Base-by-base conservation (phyloP, 2,888 invertebrate genomes). In the Caenorhabditis parvicauda region DNA sequence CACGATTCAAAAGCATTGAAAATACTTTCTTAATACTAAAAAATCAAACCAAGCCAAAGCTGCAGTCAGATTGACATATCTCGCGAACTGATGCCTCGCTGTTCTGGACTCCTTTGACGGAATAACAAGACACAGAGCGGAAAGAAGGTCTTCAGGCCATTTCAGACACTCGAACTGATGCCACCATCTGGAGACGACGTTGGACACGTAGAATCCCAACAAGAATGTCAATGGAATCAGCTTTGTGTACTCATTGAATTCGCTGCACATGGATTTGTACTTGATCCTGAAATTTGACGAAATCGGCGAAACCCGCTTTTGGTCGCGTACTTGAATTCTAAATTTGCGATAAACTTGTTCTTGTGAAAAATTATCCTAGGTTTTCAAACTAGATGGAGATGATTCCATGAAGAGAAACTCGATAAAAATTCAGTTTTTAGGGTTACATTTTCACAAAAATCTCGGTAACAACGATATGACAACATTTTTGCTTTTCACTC, bases 141-240 rank as follows among this genome's bases (percentile, higher is more conserved):
- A 70, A 17, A 73, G 61, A 7, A 73, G 46, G 29, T 73, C 72
- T 46, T 73, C 72, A 0, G 72, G 72, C 72, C 72, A 73, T 28
- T 54, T 54, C 19, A 73, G 57, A 45, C 66, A 63, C 48, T 70
- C 72, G 42, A 73, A 73, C 44, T 73, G 72, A 12, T 64, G 58
- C 72, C 70, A 70, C 72, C 72, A 72, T 62, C 72, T 68, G 2
- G 69, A 64, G 22, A 74, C 73, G 9, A 76, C 71, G 41, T 71
- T 70, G 1, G 70, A 66, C 7, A 76, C 73, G 55, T 74, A 76
- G 58, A 75, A 74, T 27, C 72, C 76, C 6, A 76, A 63, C 25
- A 76, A 54, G 49, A 76, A 73, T 5, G 69, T 74, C 35, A 76
- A 44, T 0, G 74, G 76, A 24, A 76, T 72, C 54, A 59, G 59